These are phyloP conservation scores for Erpornis zantholeuca DNA, from an alignment of 2,113 vertebrate species.

Conservation along the genomic window DNA sequence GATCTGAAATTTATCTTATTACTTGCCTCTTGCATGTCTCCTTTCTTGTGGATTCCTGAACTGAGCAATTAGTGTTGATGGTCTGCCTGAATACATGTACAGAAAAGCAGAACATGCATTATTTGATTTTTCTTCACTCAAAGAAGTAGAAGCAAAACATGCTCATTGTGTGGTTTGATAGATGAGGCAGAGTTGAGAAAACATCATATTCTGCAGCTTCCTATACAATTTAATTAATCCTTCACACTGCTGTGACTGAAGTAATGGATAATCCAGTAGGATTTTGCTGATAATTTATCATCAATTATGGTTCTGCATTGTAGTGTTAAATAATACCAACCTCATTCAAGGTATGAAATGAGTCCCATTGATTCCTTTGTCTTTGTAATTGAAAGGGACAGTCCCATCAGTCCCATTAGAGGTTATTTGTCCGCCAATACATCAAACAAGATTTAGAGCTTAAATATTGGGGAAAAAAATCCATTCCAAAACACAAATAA, in stretches of 20 bases:
- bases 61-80: not conserved
- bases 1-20: not conserved
- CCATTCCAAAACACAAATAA: conserved; percentile 14
- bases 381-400: conserved; percentile 61
- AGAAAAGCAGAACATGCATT: not conserved
- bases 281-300: conserved; percentile 24
- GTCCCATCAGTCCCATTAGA: conserved; percentile 35
- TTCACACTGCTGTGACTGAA: not conserved
- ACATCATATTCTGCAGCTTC: not conserved
- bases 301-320: conserved; percentile 21
- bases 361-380: conserved; percentile 57
- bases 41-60: not conserved
- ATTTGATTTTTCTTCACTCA: not conserved
- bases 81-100: not conserved
- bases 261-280: conserved; percentile 30
- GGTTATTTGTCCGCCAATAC: conserved; percentile 10
- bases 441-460: conserved; percentile 33
- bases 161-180: not conserved
- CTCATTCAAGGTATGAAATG: conserved; percentile 52
- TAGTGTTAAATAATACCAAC: conserved; percentile 35
- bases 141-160: not conserved
- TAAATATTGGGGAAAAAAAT: not conserved
- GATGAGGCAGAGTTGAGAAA: not conserved
- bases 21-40: not conserved
- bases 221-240: conserved; percentile 31